Evolutionary conservation across 2,888 invertebrate genomes (phyloP), one percentile per base, ranked within the genome.

Genomic region (Sarcophaga carnaria): DNA sequence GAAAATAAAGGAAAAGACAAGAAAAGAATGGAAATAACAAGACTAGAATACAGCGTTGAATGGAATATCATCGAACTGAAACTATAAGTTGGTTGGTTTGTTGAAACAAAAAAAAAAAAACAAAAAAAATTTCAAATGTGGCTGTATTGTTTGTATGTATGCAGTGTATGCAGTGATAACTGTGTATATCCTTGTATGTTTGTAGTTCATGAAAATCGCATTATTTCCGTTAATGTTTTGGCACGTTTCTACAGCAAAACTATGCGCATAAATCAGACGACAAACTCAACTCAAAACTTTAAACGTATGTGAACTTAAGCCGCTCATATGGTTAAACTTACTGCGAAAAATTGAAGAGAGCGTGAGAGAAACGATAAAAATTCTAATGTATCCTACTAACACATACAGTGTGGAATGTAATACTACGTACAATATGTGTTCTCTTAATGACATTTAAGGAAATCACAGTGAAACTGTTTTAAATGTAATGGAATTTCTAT

Each of bases 201-300:
- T 84, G 25, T 80, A 84, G 81, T 83, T 82, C 84, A 88, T 88
- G 77, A 88, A 88, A 86, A 86, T 86, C 88, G 47, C 83, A 86
- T 86, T 86, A 86, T 79, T 83, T 83, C 85, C 85, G 85, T 85
- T 88, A 85, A 79, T 83, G 83, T 85, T 85, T 81, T 88, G 83
- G 80, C 85, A 85, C 83, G 85, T 82, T 88, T 82, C 75, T 85
- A 88, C 85, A 80, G 85, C 87, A 88, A 83, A 85, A 85, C 80
- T 85, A 85, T 85, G 85, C 82, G 83, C 83, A 85, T 85, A 85
- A 88, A 83, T 85, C 85, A 88, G 69, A 83, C 63, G 85, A 83
- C 85, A 88, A 88, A 85, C 85, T 85, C 80, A 67, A 85, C 83
- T 83, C 82, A 85, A 85, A 37, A 85, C 82, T 85, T 74, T 72